phyloP scores from a whole-genome alignment of 2,888 invertebrate species.

The Macrosiphum euphorbiae region DNA sequence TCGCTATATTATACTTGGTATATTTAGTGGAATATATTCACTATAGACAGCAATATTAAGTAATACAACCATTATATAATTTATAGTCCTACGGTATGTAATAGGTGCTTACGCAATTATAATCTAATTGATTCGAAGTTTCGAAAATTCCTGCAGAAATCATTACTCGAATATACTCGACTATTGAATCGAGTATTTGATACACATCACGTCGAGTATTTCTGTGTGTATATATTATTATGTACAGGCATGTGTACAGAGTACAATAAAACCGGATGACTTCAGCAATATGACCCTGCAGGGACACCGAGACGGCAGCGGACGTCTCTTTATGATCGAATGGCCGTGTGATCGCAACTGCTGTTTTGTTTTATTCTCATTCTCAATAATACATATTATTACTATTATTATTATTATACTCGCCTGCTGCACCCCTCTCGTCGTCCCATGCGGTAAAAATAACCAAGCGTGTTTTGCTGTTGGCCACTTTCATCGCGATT shows the following conservation, averaged over 20 bases:
- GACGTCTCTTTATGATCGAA: not conserved
- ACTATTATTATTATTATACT: not conserved
- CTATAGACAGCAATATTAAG: not conserved
- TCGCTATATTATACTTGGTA: not conserved
- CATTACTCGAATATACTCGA: not conserved
- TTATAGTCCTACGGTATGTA: not conserved
- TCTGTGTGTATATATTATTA: not conserved
- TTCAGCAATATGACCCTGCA: not conserved
- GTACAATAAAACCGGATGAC: slow-evolving; percentile 1
- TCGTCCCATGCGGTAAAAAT: slow-evolving; percentile 24
- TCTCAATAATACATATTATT: not conserved
- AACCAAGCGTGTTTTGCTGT: not conserved
- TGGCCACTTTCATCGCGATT: slow-evolving; percentile 29
- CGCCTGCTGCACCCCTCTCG: not conserved
- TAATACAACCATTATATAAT: not conserved
- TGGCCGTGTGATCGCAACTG: slow-evolving; percentile 5
- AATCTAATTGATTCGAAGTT: not conserved
- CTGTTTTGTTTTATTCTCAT: slow-evolving; percentile 40
- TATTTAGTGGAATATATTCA: not conserved
- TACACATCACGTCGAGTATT: not conserved
- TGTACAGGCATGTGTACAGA: not conserved
- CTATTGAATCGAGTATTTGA: not conserved
- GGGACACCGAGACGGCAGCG: not conserved
- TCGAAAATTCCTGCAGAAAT: not conserved
- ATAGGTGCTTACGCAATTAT: not conserved